Evolutionary conservation across 2,888 invertebrate genomes (phyloP), one percentile per base, ranked within the genome.

Genomic region (Spodoptera littoralis): DNA sequence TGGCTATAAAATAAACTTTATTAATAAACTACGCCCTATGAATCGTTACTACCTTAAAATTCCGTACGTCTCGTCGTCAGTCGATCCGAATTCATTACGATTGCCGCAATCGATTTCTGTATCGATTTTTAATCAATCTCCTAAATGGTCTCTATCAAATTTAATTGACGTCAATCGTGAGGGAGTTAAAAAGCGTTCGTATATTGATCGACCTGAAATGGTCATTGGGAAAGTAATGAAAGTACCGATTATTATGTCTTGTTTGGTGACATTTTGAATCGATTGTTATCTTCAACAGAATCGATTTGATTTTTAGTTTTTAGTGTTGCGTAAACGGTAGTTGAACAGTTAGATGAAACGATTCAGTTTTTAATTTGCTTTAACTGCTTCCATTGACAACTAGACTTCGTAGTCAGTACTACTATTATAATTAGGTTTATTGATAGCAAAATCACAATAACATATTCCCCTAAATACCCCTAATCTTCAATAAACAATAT

Each of bases 111-210:
- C 86, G 84, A 83, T 72, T 86, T 84, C 83, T 80, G 83, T 86
- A 89, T 90, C 88, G 88, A 90, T 88, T 89, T 89, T 90, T 90
- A 90, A 92, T 90, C 89, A 89, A 90, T 90, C 90, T 90, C 87
- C 81, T 80, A 88, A 90, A 89, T 88, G 87, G 88, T 86, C 87
- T 86, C 86, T 88, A 90, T 92, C 89, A 89, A 90, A 88, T 87
- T 91, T 92, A 92, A 92, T 92, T 91, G 92, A 90, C 90, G 86
- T 90, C 89, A 87, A 87, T 88, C 84, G 82, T 84, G 85, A 85
- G 82, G 82, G 78, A 84, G 79, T 80, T 86, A 81, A 87, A 87
- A 89, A 85, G 81, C 80, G 70, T 82, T 82, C 81, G 73, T 82
- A 70, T 81, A 81, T 80, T 80, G 80, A 81, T 75, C 83, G 78